A percentile compares a stretch with the other conserved stretches of the same genome.
phyloP scores from a whole-genome alignment of 2,797 vertebrate genomes.

The Myripristis murdjan region DNA sequence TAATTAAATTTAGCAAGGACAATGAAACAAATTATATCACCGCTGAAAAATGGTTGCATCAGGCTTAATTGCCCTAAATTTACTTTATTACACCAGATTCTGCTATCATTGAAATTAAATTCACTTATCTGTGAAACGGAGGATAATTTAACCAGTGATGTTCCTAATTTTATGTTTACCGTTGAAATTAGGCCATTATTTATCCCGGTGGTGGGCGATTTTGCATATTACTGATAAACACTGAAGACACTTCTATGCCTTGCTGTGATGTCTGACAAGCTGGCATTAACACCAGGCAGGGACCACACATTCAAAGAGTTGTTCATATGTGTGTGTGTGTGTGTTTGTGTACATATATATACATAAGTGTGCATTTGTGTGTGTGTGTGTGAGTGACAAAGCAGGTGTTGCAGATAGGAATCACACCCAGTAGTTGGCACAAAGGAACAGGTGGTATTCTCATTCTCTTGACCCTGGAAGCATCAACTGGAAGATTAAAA shows the following conservation, averaged over 20 bases:
- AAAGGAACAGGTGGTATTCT: conserved; percentile 43
- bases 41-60: conserved; percentile 46
- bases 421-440: conserved; percentile 36
- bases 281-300: conserved; percentile 48
- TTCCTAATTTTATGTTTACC: conserved; percentile 38
- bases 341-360: not conserved
- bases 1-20: conserved; percentile 48
- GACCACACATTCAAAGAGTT: conserved; percentile 36
- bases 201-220: conserved; percentile 30
- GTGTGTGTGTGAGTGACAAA: conserved; percentile 40
- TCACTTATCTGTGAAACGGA: conserved; percentile 51
- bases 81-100: conserved; percentile 44
- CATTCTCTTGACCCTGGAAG: conserved; percentile 43
- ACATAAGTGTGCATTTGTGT: conserved; percentile 8
- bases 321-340: not conserved
- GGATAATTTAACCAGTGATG: conserved; percentile 39
- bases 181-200: conserved; percentile 36
- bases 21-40: conserved; percentile 45
- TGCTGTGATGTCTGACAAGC: conserved; percentile 30
- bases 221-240: conserved; percentile 37
- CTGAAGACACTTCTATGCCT: conserved; percentile 23
- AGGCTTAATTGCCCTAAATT: conserved; percentile 45
- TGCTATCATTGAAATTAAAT: conserved; percentile 54
- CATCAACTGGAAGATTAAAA: conserved; percentile 27
- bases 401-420: conserved; percentile 48